These are phyloP conservation scores for Pseudococcus jackbeardsleyi DNA, from an alignment of 2,888 invertebrate species.

Conservation along the genomic window DNA sequence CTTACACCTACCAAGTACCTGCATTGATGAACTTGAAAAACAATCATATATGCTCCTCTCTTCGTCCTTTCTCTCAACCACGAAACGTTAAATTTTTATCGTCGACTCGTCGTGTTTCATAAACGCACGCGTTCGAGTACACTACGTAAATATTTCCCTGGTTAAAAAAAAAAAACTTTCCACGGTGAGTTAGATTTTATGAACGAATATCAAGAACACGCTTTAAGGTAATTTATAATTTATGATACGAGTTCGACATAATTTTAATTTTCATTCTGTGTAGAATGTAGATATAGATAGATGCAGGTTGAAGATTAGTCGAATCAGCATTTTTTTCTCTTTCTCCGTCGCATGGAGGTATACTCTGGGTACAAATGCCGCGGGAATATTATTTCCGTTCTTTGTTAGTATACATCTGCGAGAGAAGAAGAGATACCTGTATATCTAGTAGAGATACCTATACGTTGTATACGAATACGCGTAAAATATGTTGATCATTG, in stretches of 20 bases:
- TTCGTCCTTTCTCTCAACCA: not conserved
- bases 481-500: constrained; percentile 32
- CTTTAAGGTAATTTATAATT: constrained; percentile 32
- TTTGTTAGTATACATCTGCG: not conserved
- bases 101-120: not conserved
- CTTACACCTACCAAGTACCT: not conserved
- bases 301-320: constrained; percentile 12
- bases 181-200: not conserved
- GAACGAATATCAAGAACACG: constrained; percentile 14
- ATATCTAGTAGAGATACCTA: not conserved
- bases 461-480: not conserved
- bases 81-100: not conserved
- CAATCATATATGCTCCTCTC: not conserved
- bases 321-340: constrained; percentile 24
- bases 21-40: not conserved
- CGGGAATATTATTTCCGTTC: constrained; percentile 11
- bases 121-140: not conserved
- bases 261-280: constrained; percentile 18
- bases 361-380: not conserved
- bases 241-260: constrained; percentile 28
- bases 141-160: not conserved
- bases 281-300: not conserved
- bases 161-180: not conserved
- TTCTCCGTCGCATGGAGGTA: not conserved
- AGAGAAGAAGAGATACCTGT: not conserved